Evolutionary conservation across 2,797 vertebrate species (phyloP).

Genomic region (Thripadectes ignobilis): DNA sequence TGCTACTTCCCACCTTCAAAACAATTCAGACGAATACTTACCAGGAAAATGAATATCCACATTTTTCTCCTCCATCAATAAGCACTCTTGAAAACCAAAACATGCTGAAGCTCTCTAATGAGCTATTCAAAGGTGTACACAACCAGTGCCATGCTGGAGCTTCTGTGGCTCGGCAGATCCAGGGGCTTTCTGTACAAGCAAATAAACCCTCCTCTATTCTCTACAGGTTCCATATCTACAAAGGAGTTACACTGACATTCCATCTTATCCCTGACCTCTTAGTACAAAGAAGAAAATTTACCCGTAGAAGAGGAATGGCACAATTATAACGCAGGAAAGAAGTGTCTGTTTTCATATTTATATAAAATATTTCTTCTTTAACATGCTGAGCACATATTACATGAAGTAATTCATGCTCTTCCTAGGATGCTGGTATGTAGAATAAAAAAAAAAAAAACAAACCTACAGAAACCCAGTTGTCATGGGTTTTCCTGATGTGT

Average conservation of each 20-base stretch:
- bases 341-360: background rate
- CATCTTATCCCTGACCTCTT: background rate
- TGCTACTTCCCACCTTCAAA: background rate
- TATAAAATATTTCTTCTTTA: background rate
- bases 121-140: background rate
- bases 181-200: background rate
- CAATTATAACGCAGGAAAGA: background rate
- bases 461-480: background rate
- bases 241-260: background rate
- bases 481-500: no score
- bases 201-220: background rate
- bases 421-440: background rate
- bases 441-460: background rate
- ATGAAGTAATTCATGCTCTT: background rate
- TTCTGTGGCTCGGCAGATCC: background rate
- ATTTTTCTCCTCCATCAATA: background rate
- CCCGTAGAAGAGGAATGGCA: background rate
- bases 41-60: background rate
- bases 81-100: background rate
- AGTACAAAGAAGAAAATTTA: background rate
- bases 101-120: background rate
- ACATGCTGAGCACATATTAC: background rate
- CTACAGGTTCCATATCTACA: background rate
- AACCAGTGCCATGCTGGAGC: background rate
- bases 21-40: background rate